A percentile compares a stretch with the other conserved stretches of the same genome.
Evolutionary conservation across 2,888 invertebrate species (phyloP).

Genomic region (Euzophera pinguis): DNA sequence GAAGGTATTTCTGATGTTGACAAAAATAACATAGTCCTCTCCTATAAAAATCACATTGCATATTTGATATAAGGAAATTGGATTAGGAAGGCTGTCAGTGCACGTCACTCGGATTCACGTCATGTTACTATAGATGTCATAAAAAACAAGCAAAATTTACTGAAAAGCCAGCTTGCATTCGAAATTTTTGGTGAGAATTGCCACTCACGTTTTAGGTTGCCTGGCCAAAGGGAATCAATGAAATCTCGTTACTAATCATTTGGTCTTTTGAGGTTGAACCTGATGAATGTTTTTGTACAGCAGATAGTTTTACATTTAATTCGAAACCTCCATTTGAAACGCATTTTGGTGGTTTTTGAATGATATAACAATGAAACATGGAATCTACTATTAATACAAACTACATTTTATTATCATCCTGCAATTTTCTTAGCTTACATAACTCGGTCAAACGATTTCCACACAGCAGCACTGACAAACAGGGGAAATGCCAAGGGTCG

Average conservation of each 20-base stretch:
- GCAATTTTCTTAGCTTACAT: not conserved
- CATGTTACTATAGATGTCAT: not conserved
- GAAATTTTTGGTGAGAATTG: not conserved
- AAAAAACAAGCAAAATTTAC: not conserved
- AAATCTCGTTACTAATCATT: too few species aligned
- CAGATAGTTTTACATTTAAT: too few species aligned
- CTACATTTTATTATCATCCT: too few species aligned
- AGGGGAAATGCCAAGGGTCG: not conserved
- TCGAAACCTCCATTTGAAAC: too few species aligned
- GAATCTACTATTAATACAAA: too few species aligned
- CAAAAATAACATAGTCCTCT: not conserved
- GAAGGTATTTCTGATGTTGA: not conserved
- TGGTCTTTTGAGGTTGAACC: too few species aligned
- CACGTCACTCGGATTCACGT: not conserved
- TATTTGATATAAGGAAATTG: not conserved
- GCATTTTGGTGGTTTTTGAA: too few species aligned
- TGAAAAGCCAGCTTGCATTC: not conserved
- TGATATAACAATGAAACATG: too few species aligned
- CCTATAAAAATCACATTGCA: not conserved
- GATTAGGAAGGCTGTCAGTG: not conserved
- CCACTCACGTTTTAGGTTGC: too few species aligned
- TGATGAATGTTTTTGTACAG: too few species aligned
- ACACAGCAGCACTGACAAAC: not conserved
- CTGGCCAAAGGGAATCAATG: too few species aligned
- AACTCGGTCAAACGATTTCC: not conserved